Conservation (phyloP, 2,113 vertebrate genomes). For the Plotosus lineatus region DNA sequence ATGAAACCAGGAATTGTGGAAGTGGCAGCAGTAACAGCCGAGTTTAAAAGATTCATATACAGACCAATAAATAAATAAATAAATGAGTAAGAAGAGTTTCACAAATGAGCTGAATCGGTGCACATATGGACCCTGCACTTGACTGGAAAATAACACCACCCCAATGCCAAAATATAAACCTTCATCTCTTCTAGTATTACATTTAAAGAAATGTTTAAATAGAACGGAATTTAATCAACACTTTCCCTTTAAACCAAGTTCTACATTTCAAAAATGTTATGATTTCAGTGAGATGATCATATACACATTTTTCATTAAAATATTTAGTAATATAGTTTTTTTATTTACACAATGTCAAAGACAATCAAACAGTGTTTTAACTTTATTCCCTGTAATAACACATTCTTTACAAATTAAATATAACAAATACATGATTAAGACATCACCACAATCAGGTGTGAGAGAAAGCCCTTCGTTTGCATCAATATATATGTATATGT, state of each 20-base stretch:
- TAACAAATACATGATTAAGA: conserved; percentile 41
- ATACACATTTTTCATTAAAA: background rate
- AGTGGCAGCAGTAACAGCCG: background rate
- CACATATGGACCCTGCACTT: background rate
- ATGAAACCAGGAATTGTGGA: background rate
- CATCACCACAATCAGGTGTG: background rate
- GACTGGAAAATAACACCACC: background rate
- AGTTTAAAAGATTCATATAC: background rate
- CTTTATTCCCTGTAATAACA: conserved; percentile 39
- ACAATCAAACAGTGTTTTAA: conserved; percentile 16
- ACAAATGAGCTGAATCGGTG: no score
- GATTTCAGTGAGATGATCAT: background rate
- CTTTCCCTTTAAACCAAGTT: background rate
- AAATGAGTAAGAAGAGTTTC: background rate
- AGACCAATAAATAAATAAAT: background rate
- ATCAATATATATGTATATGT: background rate
- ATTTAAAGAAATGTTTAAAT: background rate
- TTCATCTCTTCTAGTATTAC: background rate
- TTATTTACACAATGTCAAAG: background rate
- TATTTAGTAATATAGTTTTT: conserved; percentile 6
- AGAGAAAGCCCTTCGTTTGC: conserved; percentile 26
- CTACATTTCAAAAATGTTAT: background rate
- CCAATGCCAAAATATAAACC: no score
- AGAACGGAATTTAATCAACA: background rate
- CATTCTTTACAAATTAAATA: conserved; percentile 49